A percentile compares a stretch with the other conserved stretches of the same genome.
These are phyloP conservation scores for Acleris holmiana DNA, from an alignment of 2,888 invertebrate species.

Conservation along the genomic window DNA sequence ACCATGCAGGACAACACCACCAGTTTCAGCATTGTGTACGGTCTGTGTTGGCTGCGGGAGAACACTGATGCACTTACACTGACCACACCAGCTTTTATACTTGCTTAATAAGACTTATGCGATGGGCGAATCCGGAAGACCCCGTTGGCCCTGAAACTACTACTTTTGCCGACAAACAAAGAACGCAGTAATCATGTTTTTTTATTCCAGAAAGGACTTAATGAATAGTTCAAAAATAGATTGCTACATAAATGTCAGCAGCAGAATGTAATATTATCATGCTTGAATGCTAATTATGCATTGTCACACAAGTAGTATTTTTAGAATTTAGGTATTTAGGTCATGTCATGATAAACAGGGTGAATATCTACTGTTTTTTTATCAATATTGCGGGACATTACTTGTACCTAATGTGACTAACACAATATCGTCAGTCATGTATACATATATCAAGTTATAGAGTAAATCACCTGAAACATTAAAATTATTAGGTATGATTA, in stretches of 20 bases:
- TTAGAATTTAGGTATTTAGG: constrained; percentile 24
- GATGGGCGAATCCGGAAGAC: constrained; percentile 62
- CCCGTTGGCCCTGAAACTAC: constrained; percentile 64
- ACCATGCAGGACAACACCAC: constrained; percentile 86
- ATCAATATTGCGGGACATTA: not conserved
- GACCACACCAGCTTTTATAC: constrained; percentile 61
- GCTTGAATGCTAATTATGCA: constrained; percentile 36
- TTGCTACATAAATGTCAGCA: constrained; percentile 41
- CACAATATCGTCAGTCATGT: too few species aligned
- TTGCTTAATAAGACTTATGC: constrained; percentile 48
- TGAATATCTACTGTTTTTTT: too few species aligned
- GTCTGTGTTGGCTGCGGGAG: constrained; percentile 72
- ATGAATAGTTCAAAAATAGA: constrained; percentile 18
- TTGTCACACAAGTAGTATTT: constrained; percentile 37
- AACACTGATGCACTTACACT: constrained; percentile 65
- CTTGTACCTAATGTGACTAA: not conserved
- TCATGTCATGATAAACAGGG: constrained; percentile 15
- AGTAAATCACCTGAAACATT: too few species aligned
- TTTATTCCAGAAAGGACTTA: constrained; percentile 7
- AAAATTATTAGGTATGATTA: too few species aligned
- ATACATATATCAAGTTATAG: too few species aligned
- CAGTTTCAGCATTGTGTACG: constrained; percentile 79
- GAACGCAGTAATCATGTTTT: not conserved
- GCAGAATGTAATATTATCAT: constrained; percentile 38
- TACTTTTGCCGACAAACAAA: constrained; percentile 62